Base-by-base conservation (phyloP, 2,113 vertebrate species). In the Rousettus leschenaultii region DNA sequence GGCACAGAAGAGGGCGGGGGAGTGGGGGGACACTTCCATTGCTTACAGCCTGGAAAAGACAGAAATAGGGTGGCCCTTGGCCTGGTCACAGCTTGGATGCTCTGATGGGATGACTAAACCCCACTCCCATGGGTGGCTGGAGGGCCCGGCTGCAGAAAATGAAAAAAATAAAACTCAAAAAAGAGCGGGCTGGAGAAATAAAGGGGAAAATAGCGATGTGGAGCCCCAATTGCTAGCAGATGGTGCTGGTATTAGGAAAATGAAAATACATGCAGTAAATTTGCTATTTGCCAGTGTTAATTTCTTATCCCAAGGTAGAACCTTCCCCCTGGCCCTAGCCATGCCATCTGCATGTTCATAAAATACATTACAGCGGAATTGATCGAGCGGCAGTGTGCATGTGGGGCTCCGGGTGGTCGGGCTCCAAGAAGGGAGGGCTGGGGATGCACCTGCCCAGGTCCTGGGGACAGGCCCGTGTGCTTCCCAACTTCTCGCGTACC, bases 231-330 rank as follows among this genome's bases (percentile, higher is more conserved):
- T 12, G 97, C 97, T 98, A 98, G 98, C 99, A 99, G 99, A 99
- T 99, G 99, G 99, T 78, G 89, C 98, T 89, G 87, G 98, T 98
- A 96, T 98, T 98, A 98, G 98, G 98, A 98, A 99, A 98, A 99
- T 96, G 98, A 98, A 99, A 99, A 99, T 98, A 98, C 98, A 98
- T 0, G 88, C 98, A 74, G 98, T 98, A 98, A 99, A 99, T 99
- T 99, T 98, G 65, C 97, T 83, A 70, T 98, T 99, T 99, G 98
- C 99, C 98, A 97, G 98, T 94, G 98, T 98, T 99, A 96, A 98
- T 99, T 99, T 98, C 98, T 98, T 97, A 98, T 98, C 98, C 98
- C 98, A 92, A 98, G 97, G 98, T 98, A 98, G 98, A 98, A 92
- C 97, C 97, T 97, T 97, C 94, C 89, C 98, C 98, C 98, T 98